Evolutionary conservation across 2,113 vertebrate genomes (phyloP).

Genomic region (Corythaixoides concolor): DNA sequence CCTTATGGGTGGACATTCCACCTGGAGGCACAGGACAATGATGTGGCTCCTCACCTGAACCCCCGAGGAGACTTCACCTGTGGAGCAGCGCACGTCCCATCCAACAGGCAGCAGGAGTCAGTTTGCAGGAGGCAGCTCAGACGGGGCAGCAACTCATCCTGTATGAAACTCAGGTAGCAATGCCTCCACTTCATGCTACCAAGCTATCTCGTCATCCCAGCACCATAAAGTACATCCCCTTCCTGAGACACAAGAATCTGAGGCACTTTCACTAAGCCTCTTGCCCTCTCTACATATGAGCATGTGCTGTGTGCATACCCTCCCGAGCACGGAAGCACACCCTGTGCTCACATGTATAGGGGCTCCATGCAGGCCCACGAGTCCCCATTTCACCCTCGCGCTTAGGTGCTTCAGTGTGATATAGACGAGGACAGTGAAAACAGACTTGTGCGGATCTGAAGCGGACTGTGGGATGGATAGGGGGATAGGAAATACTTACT

Average conservation of each 20-base stretch:
- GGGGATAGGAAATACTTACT: background rate
- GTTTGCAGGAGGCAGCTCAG: background rate
- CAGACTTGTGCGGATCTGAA: background rate
- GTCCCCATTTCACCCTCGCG: background rate
- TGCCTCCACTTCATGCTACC: background rate
- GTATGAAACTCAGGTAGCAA: background rate
- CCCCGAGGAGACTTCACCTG: accelerated
- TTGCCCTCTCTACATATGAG: background rate
- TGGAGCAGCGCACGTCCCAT: background rate
- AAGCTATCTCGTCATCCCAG: background rate
- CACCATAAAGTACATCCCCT: background rate
- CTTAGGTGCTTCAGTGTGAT: background rate
- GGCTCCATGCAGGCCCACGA: accelerated
- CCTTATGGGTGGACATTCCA: background rate
- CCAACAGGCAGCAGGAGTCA: background rate
- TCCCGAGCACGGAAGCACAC: accelerated
- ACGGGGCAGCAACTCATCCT: background rate
- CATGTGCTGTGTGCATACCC: background rate
- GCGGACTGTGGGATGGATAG: background rate
- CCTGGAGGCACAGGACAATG: background rate
- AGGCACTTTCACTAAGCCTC: background rate
- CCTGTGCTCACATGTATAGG: accelerated
- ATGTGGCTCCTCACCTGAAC: background rate
- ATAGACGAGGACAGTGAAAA: background rate
- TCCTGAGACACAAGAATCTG: background rate